phyloP scores from a whole-genome alignment of 1,140 invertebrate genomes.

The Notospermus geniculatus region DNA sequence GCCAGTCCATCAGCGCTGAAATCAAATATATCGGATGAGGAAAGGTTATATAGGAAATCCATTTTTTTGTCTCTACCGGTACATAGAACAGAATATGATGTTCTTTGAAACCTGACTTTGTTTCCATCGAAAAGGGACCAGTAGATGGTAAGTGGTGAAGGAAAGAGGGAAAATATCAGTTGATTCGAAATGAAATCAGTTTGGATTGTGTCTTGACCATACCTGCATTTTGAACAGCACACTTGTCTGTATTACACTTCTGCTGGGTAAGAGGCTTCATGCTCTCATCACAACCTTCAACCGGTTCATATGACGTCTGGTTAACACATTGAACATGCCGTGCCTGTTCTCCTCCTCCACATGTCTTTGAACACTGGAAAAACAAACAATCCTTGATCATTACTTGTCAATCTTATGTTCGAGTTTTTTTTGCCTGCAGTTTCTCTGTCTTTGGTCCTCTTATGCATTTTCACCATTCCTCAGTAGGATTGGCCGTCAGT shows the following conservation, averaged over 20 bases:
- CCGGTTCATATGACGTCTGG: conserved; percentile 46
- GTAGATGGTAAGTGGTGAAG: neutral
- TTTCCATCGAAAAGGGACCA: neutral
- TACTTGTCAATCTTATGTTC: no score
- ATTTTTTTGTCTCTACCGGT: conserved; percentile 5
- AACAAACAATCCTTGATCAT: no score
- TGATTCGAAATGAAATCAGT: neutral
- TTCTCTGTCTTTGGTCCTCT: no score
- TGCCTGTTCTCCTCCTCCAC: conserved; percentile 43
- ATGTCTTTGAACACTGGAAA: conserved; percentile 48
- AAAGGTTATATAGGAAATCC: neutral
- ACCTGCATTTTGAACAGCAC: conserved; percentile 43
- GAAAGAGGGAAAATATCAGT: neutral
- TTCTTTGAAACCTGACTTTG: neutral
- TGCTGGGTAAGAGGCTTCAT: conserved; percentile 48
- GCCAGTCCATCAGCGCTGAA: conserved; percentile 29
- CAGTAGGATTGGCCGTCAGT: no score
- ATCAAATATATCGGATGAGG: conserved; percentile 8
- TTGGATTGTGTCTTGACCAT: neutral
- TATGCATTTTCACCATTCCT: no score
- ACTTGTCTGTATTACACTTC: conserved; percentile 51
- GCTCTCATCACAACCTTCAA: conserved; percentile 43
- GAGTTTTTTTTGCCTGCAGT: no score
- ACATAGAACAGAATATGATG: neutral
- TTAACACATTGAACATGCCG: conserved; percentile 56